Base-by-base conservation (phyloP, 1,140 invertebrate species). In the Brachystomella parvula region DNA sequence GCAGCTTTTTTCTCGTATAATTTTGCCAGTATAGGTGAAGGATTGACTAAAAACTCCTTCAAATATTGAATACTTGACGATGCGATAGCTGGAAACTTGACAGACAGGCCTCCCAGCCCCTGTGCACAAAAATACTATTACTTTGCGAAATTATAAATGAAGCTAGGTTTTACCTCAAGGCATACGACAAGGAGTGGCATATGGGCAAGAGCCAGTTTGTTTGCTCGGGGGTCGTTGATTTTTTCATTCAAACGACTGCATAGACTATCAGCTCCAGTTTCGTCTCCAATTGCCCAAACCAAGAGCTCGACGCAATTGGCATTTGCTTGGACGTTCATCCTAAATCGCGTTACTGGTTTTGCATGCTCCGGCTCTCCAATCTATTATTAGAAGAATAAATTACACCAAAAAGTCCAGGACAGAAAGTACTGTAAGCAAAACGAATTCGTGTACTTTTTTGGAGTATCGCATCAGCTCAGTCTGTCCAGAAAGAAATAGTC, bases 251-350 rank as follows among this genome's bases (percentile, higher is more conserved):
- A 81, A n/a, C 92, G 83, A 47, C 86, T 89, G 76, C 93, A 96
- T 12, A 98, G 79, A 75, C 88, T 93, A 77, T 98, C 95, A 15
- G 94, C 95, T 77, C 93, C 94, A 74, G 91, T 92, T 82, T 98
- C 95, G 79, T 98, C 94, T 1, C 88, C 86, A 73, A 96, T 94
- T 15, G 94, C 92, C 96, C 96, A 99, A 32, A 98, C 94, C 1
- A 99, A 82, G 0, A 99, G 83, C 78, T 99, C 94, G 1, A 98
- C 91, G 78, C 95, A 98, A 19, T 94, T 92, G 2, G 95, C 94
- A 81, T 96, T 97, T 0, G 93, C 92, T 84, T 94, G 92, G 0
- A 98, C 92, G 76, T 95, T 95, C 31, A 97, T 87, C 80, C 96
- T 94, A 75, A 94, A 92, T 75, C 75, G 64, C 65, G 49, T 53